phyloP scores from a whole-genome alignment of 2,797 vertebrate species.

The Amblyopsis hoosieri region DNA sequence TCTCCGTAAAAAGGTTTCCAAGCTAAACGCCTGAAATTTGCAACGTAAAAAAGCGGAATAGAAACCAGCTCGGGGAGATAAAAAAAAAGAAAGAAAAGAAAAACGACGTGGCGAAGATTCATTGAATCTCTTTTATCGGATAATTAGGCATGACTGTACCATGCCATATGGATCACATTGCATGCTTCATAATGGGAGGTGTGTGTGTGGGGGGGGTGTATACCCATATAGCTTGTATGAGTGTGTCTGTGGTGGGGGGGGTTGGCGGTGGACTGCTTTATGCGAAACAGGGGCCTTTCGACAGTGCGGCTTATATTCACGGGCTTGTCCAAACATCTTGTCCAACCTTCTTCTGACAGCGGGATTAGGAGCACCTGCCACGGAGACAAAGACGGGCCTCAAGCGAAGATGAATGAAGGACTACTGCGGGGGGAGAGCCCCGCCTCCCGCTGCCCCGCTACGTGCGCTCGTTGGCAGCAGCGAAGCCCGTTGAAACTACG shows the following conservation, averaged over 20 bases:
- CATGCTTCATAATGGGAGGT: constrained; percentile 29
- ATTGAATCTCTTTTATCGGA: constrained; percentile 22
- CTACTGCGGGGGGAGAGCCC: constrained; percentile 24
- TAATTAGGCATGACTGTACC: constrained; percentile 49
- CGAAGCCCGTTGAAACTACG: constrained; percentile 4
- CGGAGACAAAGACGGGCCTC: constrained; percentile 61
- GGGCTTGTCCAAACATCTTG: constrained; percentile 70
- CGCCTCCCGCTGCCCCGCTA: constrained; percentile 8
- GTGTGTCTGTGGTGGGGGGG: not conserved
- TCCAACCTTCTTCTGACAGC: constrained; percentile 59
- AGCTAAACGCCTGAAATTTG: too few relatives aligned
- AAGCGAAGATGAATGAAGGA: constrained; percentile 59
- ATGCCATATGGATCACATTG: constrained; percentile 47
- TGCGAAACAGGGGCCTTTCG: constrained; percentile 29
- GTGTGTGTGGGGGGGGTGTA: not conserved
- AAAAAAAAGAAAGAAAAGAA: too few relatives aligned
- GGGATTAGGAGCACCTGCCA: constrained; percentile 74
- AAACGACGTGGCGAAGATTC: constrained; percentile 5
- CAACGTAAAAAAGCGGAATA: too few relatives aligned
- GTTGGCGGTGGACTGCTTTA: constrained; percentile 8
- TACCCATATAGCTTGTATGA: not conserved
- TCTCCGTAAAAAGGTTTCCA: too few relatives aligned
- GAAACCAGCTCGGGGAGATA: too few relatives aligned
- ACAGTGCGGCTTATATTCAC: constrained; percentile 30
- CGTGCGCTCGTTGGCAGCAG: not conserved